These are phyloP conservation scores for Pantherophis guttatus DNA, from an alignment of 2,113 vertebrate genomes.

Conservation along the genomic window DNA sequence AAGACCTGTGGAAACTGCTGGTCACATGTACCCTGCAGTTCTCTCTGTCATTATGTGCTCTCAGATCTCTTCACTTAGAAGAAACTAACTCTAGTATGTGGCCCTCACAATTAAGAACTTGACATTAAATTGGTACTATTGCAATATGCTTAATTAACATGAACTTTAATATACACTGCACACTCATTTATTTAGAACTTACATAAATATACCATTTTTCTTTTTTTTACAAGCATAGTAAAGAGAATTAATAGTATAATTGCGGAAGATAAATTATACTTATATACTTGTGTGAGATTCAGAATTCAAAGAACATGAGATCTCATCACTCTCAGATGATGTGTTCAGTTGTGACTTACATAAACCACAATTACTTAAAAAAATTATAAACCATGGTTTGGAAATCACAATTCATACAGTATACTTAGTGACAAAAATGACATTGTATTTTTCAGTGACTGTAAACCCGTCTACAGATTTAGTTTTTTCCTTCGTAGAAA, in stretches of 20 bases:
- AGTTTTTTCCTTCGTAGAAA: too few species aligned
- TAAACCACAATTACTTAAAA: neutral
- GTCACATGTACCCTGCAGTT: neutral
- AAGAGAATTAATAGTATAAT: neutral
- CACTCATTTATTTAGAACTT: neutral
- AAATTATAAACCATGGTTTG: neutral
- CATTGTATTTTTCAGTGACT: neutral
- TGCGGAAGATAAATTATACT: slow-evolving; percentile 42
- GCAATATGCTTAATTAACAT: neutral
- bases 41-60: neutral
- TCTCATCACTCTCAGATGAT: slow-evolving; percentile 12
- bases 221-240: neutral
- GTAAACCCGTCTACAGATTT: neutral
- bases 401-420: neutral
- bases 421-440: neutral
- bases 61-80: neutral
- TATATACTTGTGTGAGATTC: slow-evolving; percentile 36
- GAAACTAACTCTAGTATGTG: neutral
- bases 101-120: neutral
- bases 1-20: neutral
- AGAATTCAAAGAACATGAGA: slow-evolving; percentile 14
- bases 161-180: neutral
- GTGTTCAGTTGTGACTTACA: neutral
- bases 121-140: neutral
- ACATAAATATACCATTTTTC: too few species aligned